Base-by-base conservation (phyloP, 2,797 vertebrate genomes). In the Hypotaenidia okinawae region DNA sequence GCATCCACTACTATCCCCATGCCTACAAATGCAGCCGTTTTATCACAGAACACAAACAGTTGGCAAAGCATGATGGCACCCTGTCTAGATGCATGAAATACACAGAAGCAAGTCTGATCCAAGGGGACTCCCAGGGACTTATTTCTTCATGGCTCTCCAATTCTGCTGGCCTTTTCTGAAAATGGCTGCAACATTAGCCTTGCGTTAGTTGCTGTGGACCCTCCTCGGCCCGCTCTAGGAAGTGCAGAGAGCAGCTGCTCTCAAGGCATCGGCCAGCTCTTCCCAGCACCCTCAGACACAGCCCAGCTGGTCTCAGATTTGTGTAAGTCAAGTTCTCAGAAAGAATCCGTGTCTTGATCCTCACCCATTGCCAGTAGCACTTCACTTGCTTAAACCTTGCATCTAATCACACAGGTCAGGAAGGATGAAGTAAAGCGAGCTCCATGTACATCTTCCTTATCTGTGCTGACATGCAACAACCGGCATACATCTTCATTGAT, bases 351-450 rank as follows among this genome's bases (percentile, higher is more conserved):
- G 5, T 54, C 59, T 51, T 35, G 10, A 47, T 68, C 7, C 16
- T 82, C 41, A 32, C 9, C 30, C 24, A 15, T 5, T 73, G 27
- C 59, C 47, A 27, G 22, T n/a, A 76, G 43, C 19, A 75, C 66
- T 41, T 78, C 0, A 0, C 39, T 68, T 76, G 37, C 37, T 54
- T 41, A 13, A 93, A 6, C 54, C 32, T 81, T 41, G 27, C 27
- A 18, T 90, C 58, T n/a, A 47, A 62, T 51, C 3, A 2, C 45
- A 27, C 0, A 0, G 23, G 18, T 43, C 66, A 47, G 37, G 25
- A 64, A 55, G 47, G 45, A 0, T 28, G 47, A 79, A 28, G 49
- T 16, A 90, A 66, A 84, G 22, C 51, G 30, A 78, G 19, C 14
- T 86, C 66, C 7, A 5, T 51, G 21, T 27, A 25, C 32, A 39